Evolutionary conservation across 2,797 vertebrate species (phyloP).

Genomic region (Taenioides sp.): DNA sequence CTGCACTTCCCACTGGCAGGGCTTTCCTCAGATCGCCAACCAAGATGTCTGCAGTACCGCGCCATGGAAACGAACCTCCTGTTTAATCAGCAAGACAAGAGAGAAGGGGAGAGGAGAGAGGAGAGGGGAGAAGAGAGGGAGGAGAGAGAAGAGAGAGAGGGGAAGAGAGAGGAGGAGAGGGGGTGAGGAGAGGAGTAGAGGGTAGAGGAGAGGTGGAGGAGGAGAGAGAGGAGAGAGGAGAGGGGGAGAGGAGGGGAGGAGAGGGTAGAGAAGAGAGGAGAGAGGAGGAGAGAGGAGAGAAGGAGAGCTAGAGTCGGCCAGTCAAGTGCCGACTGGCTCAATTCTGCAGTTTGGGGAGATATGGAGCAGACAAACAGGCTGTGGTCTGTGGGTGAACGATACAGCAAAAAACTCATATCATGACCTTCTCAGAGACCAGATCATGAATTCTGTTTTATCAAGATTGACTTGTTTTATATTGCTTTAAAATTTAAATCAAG

Average conservation of each 20-base stretch:
- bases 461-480: not conserved
- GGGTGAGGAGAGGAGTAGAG: constrained; percentile 8
- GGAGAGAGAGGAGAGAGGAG: constrained; percentile 1
- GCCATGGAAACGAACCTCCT: constrained; percentile 23
- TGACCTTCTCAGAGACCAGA: not conserved
- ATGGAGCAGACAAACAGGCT: constrained; percentile 2
- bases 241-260: constrained; percentile 2
- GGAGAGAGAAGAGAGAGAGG: constrained; percentile 1
- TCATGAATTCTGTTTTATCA: not conserved
- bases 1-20: constrained; percentile 39
- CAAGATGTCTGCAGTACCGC: constrained; percentile 51
- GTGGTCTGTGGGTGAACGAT: not conserved
- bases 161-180: not conserved
- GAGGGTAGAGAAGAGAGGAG: constrained; percentile 11
- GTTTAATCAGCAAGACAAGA: constrained; percentile 38
- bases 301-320: constrained; percentile 27
- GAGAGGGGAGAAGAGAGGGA: not conserved
- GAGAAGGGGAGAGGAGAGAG: constrained; percentile 4
- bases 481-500: not conserved
- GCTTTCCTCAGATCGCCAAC: constrained; percentile 53
- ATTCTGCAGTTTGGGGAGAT: constrained; percentile 10
- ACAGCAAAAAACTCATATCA: not conserved
- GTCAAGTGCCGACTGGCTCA: constrained; percentile 27
- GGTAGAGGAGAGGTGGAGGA: constrained; percentile 7
- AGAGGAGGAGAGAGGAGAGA: too few relatives aligned